phyloP scores from a whole-genome alignment of 1,140 invertebrate species.

The Drosophila ohnishii region DNA sequence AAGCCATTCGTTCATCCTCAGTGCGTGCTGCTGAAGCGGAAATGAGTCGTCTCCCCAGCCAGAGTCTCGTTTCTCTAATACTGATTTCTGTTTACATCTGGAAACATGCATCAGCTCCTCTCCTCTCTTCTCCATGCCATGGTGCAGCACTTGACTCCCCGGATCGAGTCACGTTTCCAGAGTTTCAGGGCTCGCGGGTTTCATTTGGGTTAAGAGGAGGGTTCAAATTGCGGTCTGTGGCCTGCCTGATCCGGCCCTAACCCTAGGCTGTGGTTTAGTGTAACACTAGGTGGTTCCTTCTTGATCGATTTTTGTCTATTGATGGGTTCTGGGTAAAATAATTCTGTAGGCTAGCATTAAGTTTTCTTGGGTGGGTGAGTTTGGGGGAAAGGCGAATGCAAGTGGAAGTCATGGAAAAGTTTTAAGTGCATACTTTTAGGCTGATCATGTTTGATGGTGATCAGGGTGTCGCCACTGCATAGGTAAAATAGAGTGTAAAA shows the following conservation, averaged over 20 bases:
- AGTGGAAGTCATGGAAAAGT: background rate
- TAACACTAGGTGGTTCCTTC: conserved; percentile 15
- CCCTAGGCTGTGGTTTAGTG: conserved; percentile 40
- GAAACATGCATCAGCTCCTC: conserved; percentile 15
- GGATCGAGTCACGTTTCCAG: conserved; percentile 56
- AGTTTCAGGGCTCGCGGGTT: conserved; percentile 27
- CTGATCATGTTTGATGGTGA: background rate
- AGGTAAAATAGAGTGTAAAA: background rate
- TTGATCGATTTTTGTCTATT: background rate
- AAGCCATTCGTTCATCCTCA: conserved; percentile 74
- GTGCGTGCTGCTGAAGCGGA: conserved; percentile 72
- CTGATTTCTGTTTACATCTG: conserved; percentile 41
- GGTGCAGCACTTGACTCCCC: conserved; percentile 50
- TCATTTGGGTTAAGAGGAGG: conserved; percentile 48
- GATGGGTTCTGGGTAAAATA: background rate
- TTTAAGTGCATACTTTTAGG: conserved; percentile 1
- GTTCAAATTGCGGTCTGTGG: conserved; percentile 27
- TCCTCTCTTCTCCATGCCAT: background rate
- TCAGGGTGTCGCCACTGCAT: background rate
- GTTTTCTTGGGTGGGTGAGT: background rate
- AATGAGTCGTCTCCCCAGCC: conserved; percentile 46
- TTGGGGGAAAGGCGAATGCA: background rate
- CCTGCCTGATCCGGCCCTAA: conserved; percentile 6
- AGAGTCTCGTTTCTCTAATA: conserved; percentile 35
- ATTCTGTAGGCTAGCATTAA: background rate